Evolutionary conservation across 2,797 vertebrate species (phyloP).

Genomic region (Centropyge bicolor): DNA sequence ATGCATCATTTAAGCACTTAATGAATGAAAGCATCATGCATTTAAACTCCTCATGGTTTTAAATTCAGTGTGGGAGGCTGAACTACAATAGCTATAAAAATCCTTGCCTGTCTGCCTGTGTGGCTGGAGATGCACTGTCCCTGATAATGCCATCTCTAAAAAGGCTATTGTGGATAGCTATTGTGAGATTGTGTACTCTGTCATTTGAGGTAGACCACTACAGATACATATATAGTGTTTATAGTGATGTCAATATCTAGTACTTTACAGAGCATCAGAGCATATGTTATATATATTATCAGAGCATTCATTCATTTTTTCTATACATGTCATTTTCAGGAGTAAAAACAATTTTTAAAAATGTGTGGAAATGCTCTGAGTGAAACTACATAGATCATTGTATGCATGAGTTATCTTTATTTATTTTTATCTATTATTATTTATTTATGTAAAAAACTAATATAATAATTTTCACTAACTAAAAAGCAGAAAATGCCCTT

Average conservation of each 20-base stretch:
- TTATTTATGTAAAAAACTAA: background rate
- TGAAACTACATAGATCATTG: background rate
- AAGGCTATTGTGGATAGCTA: background rate
- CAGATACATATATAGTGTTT: background rate
- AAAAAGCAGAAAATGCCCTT: background rate
- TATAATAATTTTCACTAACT: background rate
- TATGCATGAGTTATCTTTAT: background rate
- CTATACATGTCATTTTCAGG: background rate
- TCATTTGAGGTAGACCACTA: background rate
- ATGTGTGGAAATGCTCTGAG: background rate
- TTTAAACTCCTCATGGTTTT: background rate
- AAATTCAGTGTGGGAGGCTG: background rate
- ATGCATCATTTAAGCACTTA: background rate
- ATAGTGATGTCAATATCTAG: background rate
- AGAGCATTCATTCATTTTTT: background rate
- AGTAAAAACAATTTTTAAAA: background rate
- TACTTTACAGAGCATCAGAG: background rate
- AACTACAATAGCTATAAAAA: background rate
- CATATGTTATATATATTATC: background rate
- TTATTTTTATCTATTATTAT: too few relatives aligned
- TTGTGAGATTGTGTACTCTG: background rate
- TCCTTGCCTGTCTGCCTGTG: background rate
- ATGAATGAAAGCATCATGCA: background rate
- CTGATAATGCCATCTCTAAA: background rate
- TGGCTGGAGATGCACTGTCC: background rate